Base-by-base conservation (phyloP, 2,797 vertebrate species). In the Lacerta viridis region DNA sequence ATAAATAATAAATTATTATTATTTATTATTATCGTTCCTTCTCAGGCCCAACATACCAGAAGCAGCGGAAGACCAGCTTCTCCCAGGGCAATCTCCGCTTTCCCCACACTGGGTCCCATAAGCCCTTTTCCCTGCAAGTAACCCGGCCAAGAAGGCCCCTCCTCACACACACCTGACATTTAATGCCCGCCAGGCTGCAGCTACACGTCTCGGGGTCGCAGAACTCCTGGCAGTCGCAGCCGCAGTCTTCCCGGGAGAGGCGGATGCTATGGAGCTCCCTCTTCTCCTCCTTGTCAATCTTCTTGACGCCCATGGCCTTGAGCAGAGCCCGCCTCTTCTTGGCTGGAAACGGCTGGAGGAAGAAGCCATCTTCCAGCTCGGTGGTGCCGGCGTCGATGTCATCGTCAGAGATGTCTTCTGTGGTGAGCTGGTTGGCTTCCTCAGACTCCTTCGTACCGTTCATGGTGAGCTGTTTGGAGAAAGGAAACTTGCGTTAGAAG, bases 231-330 rank as follows among this genome's bases (percentile, higher is more conserved):
- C 99, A 99, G 96, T 97, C 97, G 0, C 99, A 99, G 75, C 99
- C 99, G 0, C 99, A 99, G 93, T 99, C 98, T 93, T 99, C 98
- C 84, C 99, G 97, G 43, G 98, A 99, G 80, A 97, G 96, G 50
- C 99, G 97, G 93, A 99, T 97, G 43, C 97, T 98, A 10, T 99
- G 98, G 92, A 99, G 97, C 95, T 99, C 98, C 86, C 97, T 93
- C 95, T 99, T 99, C 96, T 99, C 99, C 87, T 99, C 98, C 29
- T 98, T 98, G 95, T 99, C 98, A 0, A 99, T 98, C 96, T 98
- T 99, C 94, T 99, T 99, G 81, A 99, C 97, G 0, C 99, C 99
- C 0, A 98, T 92, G 0, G 98, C 97, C 93, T 98, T 98, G 75
- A 99, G 98, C 83, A 99, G 97, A 0, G 97, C 95, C 0, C 98